These are phyloP conservation scores for Prenolepis imparis DNA, from an alignment of 2,888 invertebrate species.

Conservation along the genomic window DNA sequence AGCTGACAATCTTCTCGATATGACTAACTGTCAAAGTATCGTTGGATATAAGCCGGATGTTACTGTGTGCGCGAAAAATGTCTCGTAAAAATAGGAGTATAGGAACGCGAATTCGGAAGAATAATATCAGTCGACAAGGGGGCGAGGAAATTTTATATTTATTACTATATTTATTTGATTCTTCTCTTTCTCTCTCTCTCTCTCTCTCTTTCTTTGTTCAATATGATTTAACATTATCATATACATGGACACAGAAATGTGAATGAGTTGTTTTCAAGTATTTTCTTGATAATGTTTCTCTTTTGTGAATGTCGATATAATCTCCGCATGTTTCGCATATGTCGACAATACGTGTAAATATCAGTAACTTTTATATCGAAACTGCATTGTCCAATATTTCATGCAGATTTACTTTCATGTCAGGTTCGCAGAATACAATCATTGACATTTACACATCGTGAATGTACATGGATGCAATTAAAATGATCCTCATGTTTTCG, in stretches of 20 bases:
- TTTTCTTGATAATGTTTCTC: background rate
- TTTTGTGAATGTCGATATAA: slow-evolving; percentile 18
- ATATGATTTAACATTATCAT: background rate
- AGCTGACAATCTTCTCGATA: slow-evolving; percentile 35
- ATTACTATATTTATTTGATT: background rate
- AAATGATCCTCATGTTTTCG: slow-evolving; percentile 38
- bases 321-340: background rate
- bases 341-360: slow-evolving; percentile 8
- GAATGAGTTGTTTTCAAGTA: background rate
- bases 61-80: slow-evolving; percentile 13
- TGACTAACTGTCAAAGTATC: slow-evolving; percentile 20
- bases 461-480: slow-evolving; percentile 21
- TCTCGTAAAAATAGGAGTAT: background rate
- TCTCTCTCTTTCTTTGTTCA: background rate
- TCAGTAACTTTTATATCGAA: slow-evolving; percentile 22
- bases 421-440: background rate
- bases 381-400: slow-evolving; percentile 20
- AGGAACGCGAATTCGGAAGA: background rate
- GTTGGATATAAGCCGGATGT: slow-evolving; percentile 10
- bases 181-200: background rate
- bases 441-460: background rate
- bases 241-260: background rate
- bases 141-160: background rate
- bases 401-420: slow-evolving; percentile 1
- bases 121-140: background rate